These are phyloP conservation scores for Tinamus major DNA, from an alignment of 2,797 vertebrate species.

Conservation along the genomic window DNA sequence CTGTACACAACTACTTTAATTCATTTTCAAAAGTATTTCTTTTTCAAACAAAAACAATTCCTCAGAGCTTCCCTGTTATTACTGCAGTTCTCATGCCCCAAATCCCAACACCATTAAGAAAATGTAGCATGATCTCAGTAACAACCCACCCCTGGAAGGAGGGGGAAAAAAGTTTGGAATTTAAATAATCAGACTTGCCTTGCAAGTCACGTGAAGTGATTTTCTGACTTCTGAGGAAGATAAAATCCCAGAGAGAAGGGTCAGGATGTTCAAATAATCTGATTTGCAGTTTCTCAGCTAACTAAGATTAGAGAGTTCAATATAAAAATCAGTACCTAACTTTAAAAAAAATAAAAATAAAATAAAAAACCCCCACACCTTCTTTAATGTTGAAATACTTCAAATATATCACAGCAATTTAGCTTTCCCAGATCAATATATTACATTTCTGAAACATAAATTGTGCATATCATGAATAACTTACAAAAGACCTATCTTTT, in stretches of 20 bases:
- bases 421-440: constrained; percentile 17
- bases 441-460: constrained; percentile 8
- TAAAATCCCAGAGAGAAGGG: not conserved
- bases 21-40: not conserved
- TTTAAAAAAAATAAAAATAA: not conserved
- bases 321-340: not conserved
- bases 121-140: not conserved
- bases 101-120: not conserved
- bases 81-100: not conserved
- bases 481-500: not conserved
- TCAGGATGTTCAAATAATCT: not conserved
- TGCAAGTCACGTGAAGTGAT: not conserved
- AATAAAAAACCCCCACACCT: not conserved
- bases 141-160: not conserved
- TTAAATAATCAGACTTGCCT: not conserved
- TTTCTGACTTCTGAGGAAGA: not conserved
- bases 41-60: not conserved
- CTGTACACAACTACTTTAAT: not conserved
- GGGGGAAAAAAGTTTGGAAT: not conserved
- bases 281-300: not conserved
- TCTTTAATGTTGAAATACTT: not conserved
- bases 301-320: not conserved
- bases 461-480: not conserved
- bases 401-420: not conserved
- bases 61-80: not conserved